Base-by-base conservation (phyloP, 2,797 vertebrate species). In the Oreochromis mossambicus region DNA sequence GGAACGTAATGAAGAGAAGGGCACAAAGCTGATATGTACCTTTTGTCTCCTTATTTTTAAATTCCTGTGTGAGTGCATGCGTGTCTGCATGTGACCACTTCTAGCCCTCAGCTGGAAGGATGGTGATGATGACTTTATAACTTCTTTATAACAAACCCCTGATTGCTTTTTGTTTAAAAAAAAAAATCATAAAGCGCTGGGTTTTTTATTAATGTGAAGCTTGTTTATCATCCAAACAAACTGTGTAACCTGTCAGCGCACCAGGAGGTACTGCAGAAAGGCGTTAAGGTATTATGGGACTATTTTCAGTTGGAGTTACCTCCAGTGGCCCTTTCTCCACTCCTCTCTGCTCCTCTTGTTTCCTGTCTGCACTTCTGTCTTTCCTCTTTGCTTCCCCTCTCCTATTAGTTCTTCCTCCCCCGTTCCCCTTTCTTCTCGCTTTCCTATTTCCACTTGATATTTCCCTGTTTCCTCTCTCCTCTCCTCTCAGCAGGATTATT, bases 401-500 rank as follows among this genome's bases (percentile, higher is more conserved):
- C 66, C n/a, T n/a, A 54, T 21, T n/a, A n/a, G 1, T 19, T 11
- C 41, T 70, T 52, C n/a, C 48, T 29, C 48, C 21, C 48, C 38
- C 5, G 0, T 29, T 58, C 68, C 24, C 19, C 15, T 66, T 41
- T 56, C 14, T 29, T 56, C n/a, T 10, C 21, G 13, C 24, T 73
- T 76, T 83, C 61, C 61, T 56, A 10, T 52, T 83, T 76, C 32
- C 68, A 75, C 51, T 41, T 55, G 51, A 78, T 54, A 76, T 54
- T 54, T 58, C 75, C 32, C 46, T 1, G 38, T 55, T 26, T 81
- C 66, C 17, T 21, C 38, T 78, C 13, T 61, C 38, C 41, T 81
- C 66, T 70, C 19, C 77, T 85, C 87, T 84, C 83, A 51, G 81
- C 86, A 78, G 80, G 78, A 82, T 92, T 93, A 94, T 87, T 86